phyloP scores from a whole-genome alignment of 2,797 vertebrate genomes.

The Furcifer pardalis region DNA sequence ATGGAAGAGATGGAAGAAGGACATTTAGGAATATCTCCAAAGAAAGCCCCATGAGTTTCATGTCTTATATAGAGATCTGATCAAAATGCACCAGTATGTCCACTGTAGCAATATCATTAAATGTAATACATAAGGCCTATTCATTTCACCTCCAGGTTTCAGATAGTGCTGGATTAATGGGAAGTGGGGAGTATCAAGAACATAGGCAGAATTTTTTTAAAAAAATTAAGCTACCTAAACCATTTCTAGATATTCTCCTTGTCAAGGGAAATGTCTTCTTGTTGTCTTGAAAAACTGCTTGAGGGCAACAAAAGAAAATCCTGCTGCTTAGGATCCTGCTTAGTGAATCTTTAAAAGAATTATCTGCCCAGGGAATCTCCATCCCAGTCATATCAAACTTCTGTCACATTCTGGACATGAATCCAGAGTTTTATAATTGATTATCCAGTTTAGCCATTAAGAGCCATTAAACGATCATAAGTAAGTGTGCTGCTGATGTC shows the following conservation, averaged over 20 bases:
- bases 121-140: neutral
- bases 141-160: neutral
- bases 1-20: too few relatives aligned
- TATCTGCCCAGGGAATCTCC: slow-evolving; percentile 17
- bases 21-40: neutral
- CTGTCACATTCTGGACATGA: slow-evolving; percentile 13
- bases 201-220: neutral
- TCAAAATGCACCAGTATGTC: neutral
- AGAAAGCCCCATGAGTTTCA: neutral
- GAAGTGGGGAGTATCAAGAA: neutral
- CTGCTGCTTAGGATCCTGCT: neutral
- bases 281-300: too few relatives aligned
- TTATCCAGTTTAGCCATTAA: slow-evolving; percentile 47
- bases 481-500: slow-evolving; percentile 27
- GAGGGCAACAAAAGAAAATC: too few relatives aligned
- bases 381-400: slow-evolving; percentile 8
- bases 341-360: neutral
- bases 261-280: neutral
- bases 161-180: neutral
- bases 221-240: neutral
- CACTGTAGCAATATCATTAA: neutral
- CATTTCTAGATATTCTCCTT: neutral
- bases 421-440: neutral
- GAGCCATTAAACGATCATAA: slow-evolving; percentile 44
- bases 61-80: neutral